These are phyloP conservation scores for Drosophila ananassae DNA, from an alignment of 1,140 invertebrate species.

Conservation along the genomic window DNA sequence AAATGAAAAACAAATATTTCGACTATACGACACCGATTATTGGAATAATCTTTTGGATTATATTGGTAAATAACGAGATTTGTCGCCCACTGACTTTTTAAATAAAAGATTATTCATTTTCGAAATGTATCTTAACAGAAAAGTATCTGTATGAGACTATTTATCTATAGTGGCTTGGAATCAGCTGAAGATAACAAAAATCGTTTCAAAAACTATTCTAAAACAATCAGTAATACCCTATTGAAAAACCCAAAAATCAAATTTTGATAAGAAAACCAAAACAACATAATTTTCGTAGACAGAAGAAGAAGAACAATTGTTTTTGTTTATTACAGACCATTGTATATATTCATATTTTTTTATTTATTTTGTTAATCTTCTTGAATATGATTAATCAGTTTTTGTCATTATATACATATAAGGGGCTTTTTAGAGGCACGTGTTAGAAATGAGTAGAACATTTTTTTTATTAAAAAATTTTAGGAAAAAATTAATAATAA, in stretches of 20 bases:
- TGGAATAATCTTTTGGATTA: background rate
- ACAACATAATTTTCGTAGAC: conserved; percentile 1
- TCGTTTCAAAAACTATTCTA: background rate
- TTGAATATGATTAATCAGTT: background rate
- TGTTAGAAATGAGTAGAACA: background rate
- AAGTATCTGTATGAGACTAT: too few species aligned
- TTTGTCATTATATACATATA: background rate
- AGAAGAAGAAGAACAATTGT: background rate
- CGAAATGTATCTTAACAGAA: too few species aligned
- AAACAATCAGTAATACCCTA: background rate
- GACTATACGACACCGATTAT: conserved; percentile 6
- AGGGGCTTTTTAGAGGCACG: background rate
- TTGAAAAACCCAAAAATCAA: conserved; percentile 9
- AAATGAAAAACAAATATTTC: background rate
- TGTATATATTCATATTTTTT: background rate
- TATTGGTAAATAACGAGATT: background rate
- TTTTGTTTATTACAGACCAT: background rate
- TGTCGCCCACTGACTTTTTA: background rate
- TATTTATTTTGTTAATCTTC: background rate
- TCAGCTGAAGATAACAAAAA: background rate
- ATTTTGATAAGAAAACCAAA: conserved; percentile 14
- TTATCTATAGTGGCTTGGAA: background rate
- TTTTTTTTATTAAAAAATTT: background rate
- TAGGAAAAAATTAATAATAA: too few species aligned
- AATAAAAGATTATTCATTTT: too few species aligned